Percentiles rank a stretch among this genome's conserved stretches.
Conservation (phyloP, 2,888 invertebrate species). For the Saturnia pavonia region DNA sequence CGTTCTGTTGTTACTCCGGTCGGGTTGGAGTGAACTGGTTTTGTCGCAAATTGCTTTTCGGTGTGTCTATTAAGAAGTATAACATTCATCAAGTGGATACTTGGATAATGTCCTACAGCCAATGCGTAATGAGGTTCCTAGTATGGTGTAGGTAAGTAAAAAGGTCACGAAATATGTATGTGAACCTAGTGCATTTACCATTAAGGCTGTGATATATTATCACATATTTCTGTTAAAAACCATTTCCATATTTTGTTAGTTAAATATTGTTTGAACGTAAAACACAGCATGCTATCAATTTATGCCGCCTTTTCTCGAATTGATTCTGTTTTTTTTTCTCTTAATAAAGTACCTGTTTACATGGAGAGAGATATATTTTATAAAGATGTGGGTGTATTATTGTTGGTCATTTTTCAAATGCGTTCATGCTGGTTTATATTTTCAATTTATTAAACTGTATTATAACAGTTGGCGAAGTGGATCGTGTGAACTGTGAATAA, state of each 20-base stretch:
- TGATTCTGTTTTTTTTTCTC: conserved; percentile 39
- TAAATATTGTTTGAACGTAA: conserved; percentile 13
- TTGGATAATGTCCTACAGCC: no score
- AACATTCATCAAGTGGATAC: no score
- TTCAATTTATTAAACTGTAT: conserved; percentile 37
- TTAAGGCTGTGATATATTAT: neutral
- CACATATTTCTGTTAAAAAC: neutral
- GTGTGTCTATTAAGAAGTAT: no score
- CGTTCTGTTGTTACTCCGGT: no score
- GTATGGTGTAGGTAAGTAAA: neutral
- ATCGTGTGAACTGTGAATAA: conserved; percentile 24
- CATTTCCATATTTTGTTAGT: conserved; percentile 5
- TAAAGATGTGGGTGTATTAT: conserved; percentile 46
- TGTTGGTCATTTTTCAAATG: conserved; percentile 43
- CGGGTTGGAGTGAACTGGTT: no score
- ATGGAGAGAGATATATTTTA: conserved; percentile 37
- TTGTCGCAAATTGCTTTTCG: no score
- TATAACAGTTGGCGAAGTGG: conserved; percentile 25
- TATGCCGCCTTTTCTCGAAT: conserved; percentile 39
- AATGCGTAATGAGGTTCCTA: neutral
- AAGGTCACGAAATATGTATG: neutral
- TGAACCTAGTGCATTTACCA: neutral
- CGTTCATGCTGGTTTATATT: conserved; percentile 24
- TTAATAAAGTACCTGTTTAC: conserved; percentile 25
- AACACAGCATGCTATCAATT: conserved; percentile 45